Evolutionary conservation across 2,888 invertebrate species (phyloP).

Genomic region (Leptinotarsa peninsularis): DNA sequence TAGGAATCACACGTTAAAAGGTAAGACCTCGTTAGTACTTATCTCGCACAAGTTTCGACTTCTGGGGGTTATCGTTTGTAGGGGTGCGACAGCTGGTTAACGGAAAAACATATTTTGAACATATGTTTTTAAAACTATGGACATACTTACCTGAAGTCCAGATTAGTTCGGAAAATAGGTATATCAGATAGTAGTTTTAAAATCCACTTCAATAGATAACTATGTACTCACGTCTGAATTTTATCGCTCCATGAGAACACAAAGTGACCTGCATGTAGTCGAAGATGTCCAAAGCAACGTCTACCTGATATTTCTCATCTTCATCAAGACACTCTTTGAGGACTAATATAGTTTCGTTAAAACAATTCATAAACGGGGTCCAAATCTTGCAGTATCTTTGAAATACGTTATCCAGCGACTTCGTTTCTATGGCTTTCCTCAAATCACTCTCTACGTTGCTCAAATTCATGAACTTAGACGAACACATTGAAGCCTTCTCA

Average conservation of each 20-base stretch:
- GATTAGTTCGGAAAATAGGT: no score
- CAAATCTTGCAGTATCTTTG: conserved; percentile 2
- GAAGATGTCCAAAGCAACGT: background rate
- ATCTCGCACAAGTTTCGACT: no score
- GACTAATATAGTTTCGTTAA: conserved; percentile 5
- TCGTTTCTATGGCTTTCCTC: background rate
- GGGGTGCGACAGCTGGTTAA: no score
- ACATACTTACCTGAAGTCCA: no score
- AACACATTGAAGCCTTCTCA: background rate
- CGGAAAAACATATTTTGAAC: no score
- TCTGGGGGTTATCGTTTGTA: no score
- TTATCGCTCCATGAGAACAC: conserved; percentile 7
- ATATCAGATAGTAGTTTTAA: no score
- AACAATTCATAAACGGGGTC: conserved; percentile 1
- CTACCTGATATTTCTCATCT: conserved; percentile 13
- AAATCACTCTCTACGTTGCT: background rate
- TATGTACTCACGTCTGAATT: conserved; percentile 5
- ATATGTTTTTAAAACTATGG: no score
- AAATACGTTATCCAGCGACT: background rate
- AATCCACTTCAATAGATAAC: background rate
- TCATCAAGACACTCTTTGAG: conserved; percentile 1
- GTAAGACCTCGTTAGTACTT: no score
- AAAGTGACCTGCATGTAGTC: background rate
- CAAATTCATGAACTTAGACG: background rate
- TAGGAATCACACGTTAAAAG: no score